Base-by-base conservation (phyloP, 1,140 invertebrate genomes). In the Trachymyrmex cornetzi region DNA sequence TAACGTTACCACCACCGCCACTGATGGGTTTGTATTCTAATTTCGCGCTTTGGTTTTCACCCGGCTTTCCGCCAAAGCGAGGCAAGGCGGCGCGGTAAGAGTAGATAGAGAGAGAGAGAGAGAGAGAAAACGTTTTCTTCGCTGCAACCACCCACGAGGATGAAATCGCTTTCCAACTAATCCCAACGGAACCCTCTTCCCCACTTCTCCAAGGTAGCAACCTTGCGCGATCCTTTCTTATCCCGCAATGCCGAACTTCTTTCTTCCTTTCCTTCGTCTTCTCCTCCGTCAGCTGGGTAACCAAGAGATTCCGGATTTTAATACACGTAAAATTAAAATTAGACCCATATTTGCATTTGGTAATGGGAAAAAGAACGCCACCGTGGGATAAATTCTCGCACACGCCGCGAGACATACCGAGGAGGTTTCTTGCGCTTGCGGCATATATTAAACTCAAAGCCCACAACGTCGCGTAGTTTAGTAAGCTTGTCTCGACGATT, bases 301-400 rank as follows among this genome's bases (percentile, higher is more conserved):
- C 92, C 89, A 72, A 67, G 89, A 85, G 80, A 92, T 88, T 90
- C 92, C 92, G 91, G 92, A 94, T 96, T 96, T 95, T 96, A 96
- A 96, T 96, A 96, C 95, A 95, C 95, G 95, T 94, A 94, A 96
- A 96, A 96, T 96, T 96, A 96, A 96, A 96, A 96, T 96, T 96
- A 96, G 95, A 95, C 94, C 93, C 95, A 94, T 94, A 96, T 96
- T 96, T 96, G 95, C 96, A 96, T 96, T 91, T 91, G 92, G 95
- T 96, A 96, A 96, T 96, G 94, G 95, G 94, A 95, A 96, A 96
- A 96, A 95, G 92, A 93, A 93, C 77, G 77, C 74, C 85, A 67
- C 22, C 86, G 69, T 50, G 63, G 59, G 84, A 84, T 84, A 84
- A 81, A 63, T 75, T 81, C 48, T 72, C 77, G 71, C 66, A 63